These are phyloP conservation scores for Castor canadensis DNA, from an alignment of 2,113 vertebrate genomes.

Conservation along the genomic window DNA sequence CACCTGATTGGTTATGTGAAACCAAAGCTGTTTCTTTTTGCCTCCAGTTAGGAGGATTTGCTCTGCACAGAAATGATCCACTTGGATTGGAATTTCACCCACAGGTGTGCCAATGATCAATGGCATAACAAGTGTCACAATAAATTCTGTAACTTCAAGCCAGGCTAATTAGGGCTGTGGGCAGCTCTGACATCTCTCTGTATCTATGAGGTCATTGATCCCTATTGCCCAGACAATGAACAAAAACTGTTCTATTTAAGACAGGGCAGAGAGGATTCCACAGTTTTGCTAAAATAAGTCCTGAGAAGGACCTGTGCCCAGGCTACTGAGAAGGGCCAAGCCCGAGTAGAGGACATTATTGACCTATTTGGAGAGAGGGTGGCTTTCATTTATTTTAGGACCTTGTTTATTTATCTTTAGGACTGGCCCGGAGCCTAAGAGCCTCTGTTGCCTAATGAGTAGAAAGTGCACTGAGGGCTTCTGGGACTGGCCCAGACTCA, in stretches of 20 bases:
- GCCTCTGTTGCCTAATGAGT: background rate
- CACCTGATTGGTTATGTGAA: conserved; percentile 64
- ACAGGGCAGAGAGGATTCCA: background rate
- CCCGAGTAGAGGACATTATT: background rate
- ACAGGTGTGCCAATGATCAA: background rate
- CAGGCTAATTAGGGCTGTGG: background rate
- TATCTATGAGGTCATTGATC: conserved; percentile 64
- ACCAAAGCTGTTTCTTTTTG: conserved; percentile 22
- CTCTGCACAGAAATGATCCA: fast-evolving
- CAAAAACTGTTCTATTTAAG: conserved; percentile 48
- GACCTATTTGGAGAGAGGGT: background rate
- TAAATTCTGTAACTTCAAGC: background rate
- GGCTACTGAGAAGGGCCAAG: background rate
- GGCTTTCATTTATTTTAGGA: background rate
- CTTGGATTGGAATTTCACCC: background rate
- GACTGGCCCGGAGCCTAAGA: background rate
- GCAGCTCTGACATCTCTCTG: conserved; percentile 8
- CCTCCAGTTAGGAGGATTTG: background rate
- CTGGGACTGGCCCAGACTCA: background rate
- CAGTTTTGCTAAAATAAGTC: background rate
- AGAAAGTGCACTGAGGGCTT: background rate
- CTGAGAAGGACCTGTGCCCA: background rate
- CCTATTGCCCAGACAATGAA: background rate
- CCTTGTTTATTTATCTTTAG: conserved; percentile 29
- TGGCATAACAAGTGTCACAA: background rate